These are phyloP conservation scores for Beris morrisii DNA, from an alignment of 2,888 invertebrate genomes.

Conservation along the genomic window DNA sequence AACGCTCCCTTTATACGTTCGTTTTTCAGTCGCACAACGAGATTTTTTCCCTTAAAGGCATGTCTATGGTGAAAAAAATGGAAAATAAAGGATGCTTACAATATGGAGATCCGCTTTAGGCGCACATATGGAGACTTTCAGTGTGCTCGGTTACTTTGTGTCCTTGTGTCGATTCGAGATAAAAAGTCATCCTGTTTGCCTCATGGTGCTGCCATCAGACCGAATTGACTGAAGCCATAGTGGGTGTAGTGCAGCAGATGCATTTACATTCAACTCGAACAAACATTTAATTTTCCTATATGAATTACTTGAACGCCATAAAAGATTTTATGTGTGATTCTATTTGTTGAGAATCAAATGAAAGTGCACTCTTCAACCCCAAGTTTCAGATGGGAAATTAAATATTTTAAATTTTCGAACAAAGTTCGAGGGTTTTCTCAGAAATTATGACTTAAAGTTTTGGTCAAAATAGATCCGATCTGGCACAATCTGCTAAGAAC, in stretches of 20 bases:
- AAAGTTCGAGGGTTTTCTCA: too few relatives aligned
- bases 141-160: slow-evolving; percentile 23
- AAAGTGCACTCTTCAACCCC: too few relatives aligned
- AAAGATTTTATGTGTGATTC: background rate
- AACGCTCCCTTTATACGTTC: slow-evolving; percentile 16
- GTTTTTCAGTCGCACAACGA: slow-evolving; percentile 17
- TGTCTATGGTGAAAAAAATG: slow-evolving; percentile 1
- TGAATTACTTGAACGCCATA: slow-evolving; percentile 7
- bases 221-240: background rate
- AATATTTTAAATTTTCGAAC: too few relatives aligned
- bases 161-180: slow-evolving; percentile 21
- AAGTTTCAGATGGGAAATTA: too few relatives aligned
- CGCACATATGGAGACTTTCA: slow-evolving; percentile 21
- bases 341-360: too few relatives aligned
- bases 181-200: slow-evolving; percentile 30
- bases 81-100: slow-evolving; percentile 8
- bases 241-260: background rate
- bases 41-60: slow-evolving; percentile 21
- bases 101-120: slow-evolving; percentile 20
- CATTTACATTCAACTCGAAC: slow-evolving; percentile 8
- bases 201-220: background rate
- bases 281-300: slow-evolving; percentile 11
- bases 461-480: too few relatives aligned
- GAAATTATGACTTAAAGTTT: too few relatives aligned
- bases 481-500: too few relatives aligned